phyloP scores from a whole-genome alignment of 2,888 invertebrate genomes.

The Tetrapedia diversipes region DNA sequence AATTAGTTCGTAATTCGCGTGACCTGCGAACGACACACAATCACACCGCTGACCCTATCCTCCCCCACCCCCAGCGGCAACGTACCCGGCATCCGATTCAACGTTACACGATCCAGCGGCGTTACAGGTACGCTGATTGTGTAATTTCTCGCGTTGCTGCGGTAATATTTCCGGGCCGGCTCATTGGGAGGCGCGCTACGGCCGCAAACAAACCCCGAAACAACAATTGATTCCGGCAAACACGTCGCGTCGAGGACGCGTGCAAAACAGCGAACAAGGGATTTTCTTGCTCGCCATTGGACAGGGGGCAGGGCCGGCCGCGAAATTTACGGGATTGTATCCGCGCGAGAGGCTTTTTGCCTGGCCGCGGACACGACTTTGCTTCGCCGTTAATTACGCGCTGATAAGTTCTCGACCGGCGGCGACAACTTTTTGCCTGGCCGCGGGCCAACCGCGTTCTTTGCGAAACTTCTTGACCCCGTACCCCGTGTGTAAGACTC shows the following conservation, averaged over 20 bases:
- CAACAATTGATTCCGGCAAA: constrained; percentile 72
- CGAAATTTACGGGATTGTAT: constrained; percentile 79
- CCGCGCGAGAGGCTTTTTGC: constrained; percentile 71
- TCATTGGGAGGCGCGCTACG: constrained; percentile 66
- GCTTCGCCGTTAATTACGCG: constrained; percentile 75
- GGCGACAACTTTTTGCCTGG: constrained; percentile 42
- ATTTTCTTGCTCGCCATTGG: constrained; percentile 73
- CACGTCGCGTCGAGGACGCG: constrained; percentile 65
- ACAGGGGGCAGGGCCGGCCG: constrained; percentile 61
- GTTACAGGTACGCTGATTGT: constrained; percentile 62
- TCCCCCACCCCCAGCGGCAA: neutral
- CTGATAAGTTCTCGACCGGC: constrained; percentile 68
- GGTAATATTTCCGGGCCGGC: constrained; percentile 69
- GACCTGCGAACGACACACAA: constrained; percentile 6
- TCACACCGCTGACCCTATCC: too few relatives aligned
- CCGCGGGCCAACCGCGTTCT: constrained; percentile 9
- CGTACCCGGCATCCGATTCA: constrained; percentile 8
- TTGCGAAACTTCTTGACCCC: constrained; percentile 38
- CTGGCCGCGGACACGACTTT: constrained; percentile 64
- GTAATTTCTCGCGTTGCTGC: constrained; percentile 69
- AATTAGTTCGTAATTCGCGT: constrained; percentile 16
- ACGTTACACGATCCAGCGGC: constrained; percentile 38
- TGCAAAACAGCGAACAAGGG: constrained; percentile 73
- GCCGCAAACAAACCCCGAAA: constrained; percentile 71
- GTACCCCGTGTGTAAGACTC: neutral